phyloP scores from a whole-genome alignment of 2,113 vertebrate genomes.

The Clarias gariepinus region DNA sequence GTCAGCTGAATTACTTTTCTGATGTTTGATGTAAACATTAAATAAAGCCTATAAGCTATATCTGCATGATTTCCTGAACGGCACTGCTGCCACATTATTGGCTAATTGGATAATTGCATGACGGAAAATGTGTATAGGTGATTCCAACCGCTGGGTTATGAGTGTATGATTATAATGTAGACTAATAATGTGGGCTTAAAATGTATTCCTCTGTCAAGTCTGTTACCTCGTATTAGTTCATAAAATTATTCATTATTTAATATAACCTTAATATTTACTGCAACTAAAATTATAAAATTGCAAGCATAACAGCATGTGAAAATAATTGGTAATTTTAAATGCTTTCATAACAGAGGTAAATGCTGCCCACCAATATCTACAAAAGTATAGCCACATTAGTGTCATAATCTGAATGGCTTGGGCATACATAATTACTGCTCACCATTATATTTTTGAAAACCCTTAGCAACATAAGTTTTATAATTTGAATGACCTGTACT shows the following conservation, averaged over 20 bases:
- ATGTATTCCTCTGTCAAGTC: neutral
- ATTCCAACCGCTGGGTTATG: neutral
- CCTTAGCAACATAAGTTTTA: neutral
- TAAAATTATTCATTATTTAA: neutral
- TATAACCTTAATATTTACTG: neutral
- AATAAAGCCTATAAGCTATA: neutral
- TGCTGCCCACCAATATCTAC: neutral
- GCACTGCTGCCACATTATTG: neutral
- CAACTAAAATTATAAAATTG: neutral
- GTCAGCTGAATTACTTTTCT: neutral
- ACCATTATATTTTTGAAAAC: neutral
- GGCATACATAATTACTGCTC: neutral
- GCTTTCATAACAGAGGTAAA: neutral
- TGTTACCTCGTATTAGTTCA: neutral
- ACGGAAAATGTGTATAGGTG: neutral
- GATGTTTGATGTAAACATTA: neutral
- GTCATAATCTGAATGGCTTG: neutral
- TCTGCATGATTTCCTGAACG: neutral
- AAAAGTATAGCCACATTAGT: neutral
- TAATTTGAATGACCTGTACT: neutral
- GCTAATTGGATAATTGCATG: neutral
- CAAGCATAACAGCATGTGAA: neutral
- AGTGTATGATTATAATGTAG: neutral
- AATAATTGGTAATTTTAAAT: neutral
- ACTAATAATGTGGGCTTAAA: neutral